These are phyloP conservation scores for Ridgeia piscesae DNA, from an alignment of 1,140 invertebrate genomes.

Conservation along the genomic window DNA sequence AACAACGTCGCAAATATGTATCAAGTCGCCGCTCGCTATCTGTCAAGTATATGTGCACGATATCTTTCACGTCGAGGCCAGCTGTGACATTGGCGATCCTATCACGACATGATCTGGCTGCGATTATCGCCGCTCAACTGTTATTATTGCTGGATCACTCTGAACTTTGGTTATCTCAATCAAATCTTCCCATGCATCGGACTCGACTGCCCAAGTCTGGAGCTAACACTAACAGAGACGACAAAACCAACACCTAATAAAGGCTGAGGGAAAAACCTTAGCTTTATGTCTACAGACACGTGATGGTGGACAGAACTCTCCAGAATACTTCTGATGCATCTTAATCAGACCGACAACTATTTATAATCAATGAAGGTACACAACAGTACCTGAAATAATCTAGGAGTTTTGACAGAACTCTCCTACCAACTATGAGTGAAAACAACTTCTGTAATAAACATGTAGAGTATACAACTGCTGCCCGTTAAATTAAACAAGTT, in stretches of 20 bases:
- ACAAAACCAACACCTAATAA: neutral
- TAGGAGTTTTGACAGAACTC: neutral
- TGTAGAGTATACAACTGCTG: neutral
- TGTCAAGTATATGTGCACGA: neutral
- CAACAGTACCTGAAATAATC: too few species aligned
- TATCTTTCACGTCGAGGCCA: neutral
- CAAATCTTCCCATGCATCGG: neutral
- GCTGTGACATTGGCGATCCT: neutral
- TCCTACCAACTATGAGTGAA: neutral
- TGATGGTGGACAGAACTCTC: too few species aligned
- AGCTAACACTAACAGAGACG: neutral
- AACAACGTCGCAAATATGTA: neutral
- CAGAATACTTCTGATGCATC: too few species aligned
- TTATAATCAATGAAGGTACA: too few species aligned
- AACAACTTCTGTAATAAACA: neutral
- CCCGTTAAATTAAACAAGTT: neutral
- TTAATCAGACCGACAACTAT: too few species aligned
- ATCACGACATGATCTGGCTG: neutral
- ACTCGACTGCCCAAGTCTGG: neutral
- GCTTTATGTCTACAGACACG: neutral
- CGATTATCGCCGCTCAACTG: neutral
- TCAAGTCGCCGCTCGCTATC: neutral
- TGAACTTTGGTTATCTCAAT: neutral
- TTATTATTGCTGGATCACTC: neutral
- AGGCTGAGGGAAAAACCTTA: neutral